Evolutionary conservation across 1,140 invertebrate species (phyloP), one percentile per base, ranked within the genome.

Genomic region (Bombus pascuorum): DNA sequence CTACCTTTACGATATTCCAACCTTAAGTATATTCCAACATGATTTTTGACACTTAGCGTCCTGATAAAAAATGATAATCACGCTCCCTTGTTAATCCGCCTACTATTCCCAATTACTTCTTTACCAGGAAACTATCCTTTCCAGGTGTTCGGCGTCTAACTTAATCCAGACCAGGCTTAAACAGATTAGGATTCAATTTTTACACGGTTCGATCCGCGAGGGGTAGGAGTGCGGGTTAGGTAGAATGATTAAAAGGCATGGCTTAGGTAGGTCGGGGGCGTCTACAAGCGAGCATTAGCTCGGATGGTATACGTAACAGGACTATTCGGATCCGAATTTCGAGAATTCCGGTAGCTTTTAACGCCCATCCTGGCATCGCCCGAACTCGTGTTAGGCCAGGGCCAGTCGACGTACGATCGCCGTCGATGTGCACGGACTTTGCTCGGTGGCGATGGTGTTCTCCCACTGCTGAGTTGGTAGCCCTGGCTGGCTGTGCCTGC

Each of bases 401-500:
- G 87, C 90, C 87, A 86, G 90, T 89, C 90, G 90, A 91, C 89
- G 89, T 91, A 91, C 90, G 90, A 91, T 91, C 87, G 87, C 80
- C 87, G 76, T 83, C 87, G 85, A 90, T 91, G 90, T 85, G 90
- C 87, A 89, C 90, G 94, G 94, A 94, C 94, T 94, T 94, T 94
- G 91, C 93, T 94, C 89, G 89, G 87, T 90, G 85, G 89, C 92
- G 92, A 92, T 93, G 93, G 91, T 92, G 91, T 91, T 90, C 88
- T 91, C 90, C 87, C 91, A 90, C 92, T 92, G 92, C 91, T 92
- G 93, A 93, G 94, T 94, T 95, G 94, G 95, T 95, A 95, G 95
- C 95, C 96, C 96, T 91, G 93, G 92, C 93, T 91, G 92, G 92
- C 91, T 90, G 92, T 93, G 94, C 93, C 94, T 95, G 95, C 93